Evolutionary conservation across 2,888 invertebrate species (phyloP).

Genomic region (Ctenicera cuprea): DNA sequence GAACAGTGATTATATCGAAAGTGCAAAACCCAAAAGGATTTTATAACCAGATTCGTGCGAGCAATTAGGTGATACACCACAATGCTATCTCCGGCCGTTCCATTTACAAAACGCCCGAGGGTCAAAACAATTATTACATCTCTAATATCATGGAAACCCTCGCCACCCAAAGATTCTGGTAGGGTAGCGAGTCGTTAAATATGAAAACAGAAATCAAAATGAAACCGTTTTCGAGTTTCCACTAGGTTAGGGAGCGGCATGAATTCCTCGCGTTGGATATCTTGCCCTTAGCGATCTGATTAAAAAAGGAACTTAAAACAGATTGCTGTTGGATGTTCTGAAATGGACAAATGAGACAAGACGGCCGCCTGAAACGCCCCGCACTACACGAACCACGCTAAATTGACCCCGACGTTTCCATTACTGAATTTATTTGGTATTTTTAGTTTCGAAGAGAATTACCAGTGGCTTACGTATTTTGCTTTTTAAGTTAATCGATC

Average conservation of each 20-base stretch:
- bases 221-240: conserved; percentile 1
- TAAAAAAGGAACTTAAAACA: conserved; percentile 3
- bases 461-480: too few species aligned
- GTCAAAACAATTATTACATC: conserved; percentile 44
- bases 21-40: conserved; percentile 38
- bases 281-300: conserved; percentile 13
- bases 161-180: conserved; percentile 16
- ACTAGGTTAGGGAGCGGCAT: neutral
- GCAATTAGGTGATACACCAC: conserved; percentile 46
- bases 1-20: conserved; percentile 19
- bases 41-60: conserved; percentile 30
- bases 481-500: neutral
- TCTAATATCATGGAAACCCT: conserved; percentile 34
- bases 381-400: conserved; percentile 1
- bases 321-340: conserved; percentile 16
- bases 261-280: neutral
- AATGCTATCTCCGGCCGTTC: conserved; percentile 42
- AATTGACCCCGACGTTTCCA: conserved; percentile 18
- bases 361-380: conserved; percentile 12
- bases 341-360: conserved; percentile 22
- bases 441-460: too few species aligned
- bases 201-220: conserved; percentile 32
- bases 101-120: conserved; percentile 39
- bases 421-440: neutral
- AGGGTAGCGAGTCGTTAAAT: conserved; percentile 20